Base-by-base conservation (phyloP, 2,797 vertebrate species). In the Sebastes nivosus region DNA sequence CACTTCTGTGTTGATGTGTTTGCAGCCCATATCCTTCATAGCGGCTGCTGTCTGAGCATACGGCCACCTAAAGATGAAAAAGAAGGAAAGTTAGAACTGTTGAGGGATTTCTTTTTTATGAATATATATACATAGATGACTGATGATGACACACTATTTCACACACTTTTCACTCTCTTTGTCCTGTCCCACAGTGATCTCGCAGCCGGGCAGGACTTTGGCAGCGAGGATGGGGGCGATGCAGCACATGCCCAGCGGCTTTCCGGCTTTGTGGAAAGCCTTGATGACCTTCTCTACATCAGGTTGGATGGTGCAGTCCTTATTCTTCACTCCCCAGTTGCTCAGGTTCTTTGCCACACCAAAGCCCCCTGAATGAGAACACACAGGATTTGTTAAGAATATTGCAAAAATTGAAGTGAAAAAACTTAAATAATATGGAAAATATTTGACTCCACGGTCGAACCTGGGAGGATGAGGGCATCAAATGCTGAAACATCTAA, bases 171-270 rank as follows among this genome's bases (percentile, higher is more conserved):
- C 67, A 88, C 95, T 87, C 94, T 98, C 96, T 46, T 95, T 95
- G 91, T 99, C 98, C 0, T 98, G 96, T 77, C 98, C 98, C 89
- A 99, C 95, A 0, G 98, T 99, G 72, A 99, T 89, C 93, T 99
- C 98, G 2, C 97, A 95, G 12, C 96, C 97, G 0, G 95, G 95
- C 75, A 99, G 93, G 75, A 96, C 93, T 86, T 97, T 98, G 75
- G 96, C 97, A 1, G 96, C 98, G 1, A 99, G 94, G 55, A 99
- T 88, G 0, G 98, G 97, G 2, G 98, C 95, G 24, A 99, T 98
- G 90, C 98, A 99, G 87, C 97, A 99, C 92, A 99, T 88, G 54
- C 97, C 98, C 57, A 99, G 92, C 6, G 98, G 97, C 86, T 98
- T 99, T 65, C 95, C 92, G 0, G 97, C 97, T 82, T 92, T 83